Base-by-base conservation (phyloP, 2,888 invertebrate species). In the Eupithecia insigniata region DNA sequence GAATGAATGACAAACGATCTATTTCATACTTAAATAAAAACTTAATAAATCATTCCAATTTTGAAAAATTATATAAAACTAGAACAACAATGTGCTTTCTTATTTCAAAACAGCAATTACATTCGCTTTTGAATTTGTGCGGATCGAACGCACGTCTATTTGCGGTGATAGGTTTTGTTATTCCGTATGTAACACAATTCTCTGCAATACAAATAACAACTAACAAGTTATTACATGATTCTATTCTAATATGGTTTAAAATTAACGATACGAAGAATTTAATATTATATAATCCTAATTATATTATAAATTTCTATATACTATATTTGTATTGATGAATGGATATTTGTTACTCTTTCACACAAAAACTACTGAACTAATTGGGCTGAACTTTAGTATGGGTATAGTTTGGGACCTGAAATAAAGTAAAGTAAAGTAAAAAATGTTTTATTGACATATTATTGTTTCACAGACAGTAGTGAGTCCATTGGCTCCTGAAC, bases 111-210 rank as follows among this genome's bases (percentile, higher is more conserved):
- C 58, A 67, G 62, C 62, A 71, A 69, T 70, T 64, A 65, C 67
- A 66, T 62, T 62, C 62, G 62, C 30, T n/a, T 73, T 64, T 64
- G 68, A 72, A 70, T 73, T 69, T 77, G 78, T 80, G 83, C 84
- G 84, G 81, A 85, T 83, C 82, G 85, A 82, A 84, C 81, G 80
- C 80, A 67, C 68, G 81, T 84, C 88, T 89, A 89, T 89, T 89
- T 87, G 83, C 81, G 84, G 85, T 81, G 83, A 83, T 82, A 82
- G 80, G 86, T 88, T 88, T 87, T 87, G 87, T 88, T 88, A 84
- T 87, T 88, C 82, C 83, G 80, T 82, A 84, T 85, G 84, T 83
- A 86, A 87, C 84, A 83, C 83, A 86, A 88, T 88, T 60, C 84
- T 85, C 84, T 67, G 69, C 43, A 70, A 36, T 69, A 75, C 71